These are phyloP conservation scores for Oreochromis spilurus DNA, from an alignment of 2,113 vertebrate species.

Conservation along the genomic window DNA sequence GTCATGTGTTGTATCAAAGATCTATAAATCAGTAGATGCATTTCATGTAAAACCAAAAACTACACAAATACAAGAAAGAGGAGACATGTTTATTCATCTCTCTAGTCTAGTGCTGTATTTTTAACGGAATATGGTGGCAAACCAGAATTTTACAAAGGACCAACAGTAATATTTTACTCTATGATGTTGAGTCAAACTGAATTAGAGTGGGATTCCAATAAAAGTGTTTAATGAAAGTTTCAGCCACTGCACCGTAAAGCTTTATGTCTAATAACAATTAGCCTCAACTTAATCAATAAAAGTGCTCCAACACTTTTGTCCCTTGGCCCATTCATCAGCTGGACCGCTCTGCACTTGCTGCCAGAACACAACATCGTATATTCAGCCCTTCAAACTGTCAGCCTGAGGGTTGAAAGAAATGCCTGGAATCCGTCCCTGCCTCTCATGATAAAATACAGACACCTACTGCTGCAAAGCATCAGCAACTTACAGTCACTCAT, in stretches of 20 bases:
- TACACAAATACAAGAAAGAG: background rate
- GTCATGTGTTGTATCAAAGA: background rate
- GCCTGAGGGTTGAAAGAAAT: background rate
- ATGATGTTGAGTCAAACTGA: background rate
- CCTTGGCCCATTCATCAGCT: background rate
- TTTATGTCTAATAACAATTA: background rate
- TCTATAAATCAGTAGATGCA: rapidly evolving
- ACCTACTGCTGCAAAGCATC: background rate
- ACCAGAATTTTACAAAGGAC: background rate
- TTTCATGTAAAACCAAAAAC: background rate
- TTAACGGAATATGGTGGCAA: background rate
- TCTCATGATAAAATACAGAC: background rate
- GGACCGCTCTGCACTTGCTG: background rate
- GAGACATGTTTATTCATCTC: background rate
- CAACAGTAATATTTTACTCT: background rate
- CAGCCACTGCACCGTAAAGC: background rate
- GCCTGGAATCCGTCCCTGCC: background rate
- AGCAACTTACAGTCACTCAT: background rate
- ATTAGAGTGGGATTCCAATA: background rate
- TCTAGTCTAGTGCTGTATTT: background rate
- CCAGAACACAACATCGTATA: background rate
- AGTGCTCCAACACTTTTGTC: background rate
- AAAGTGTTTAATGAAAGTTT: background rate
- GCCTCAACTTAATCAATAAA: constrained; percentile 13
- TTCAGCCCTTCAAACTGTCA: background rate